Percentiles rank a stretch among this genome's conserved stretches.
Evolutionary conservation across 2,888 invertebrate genomes (phyloP).

Genomic region (Polydesmus complanatus): DNA sequence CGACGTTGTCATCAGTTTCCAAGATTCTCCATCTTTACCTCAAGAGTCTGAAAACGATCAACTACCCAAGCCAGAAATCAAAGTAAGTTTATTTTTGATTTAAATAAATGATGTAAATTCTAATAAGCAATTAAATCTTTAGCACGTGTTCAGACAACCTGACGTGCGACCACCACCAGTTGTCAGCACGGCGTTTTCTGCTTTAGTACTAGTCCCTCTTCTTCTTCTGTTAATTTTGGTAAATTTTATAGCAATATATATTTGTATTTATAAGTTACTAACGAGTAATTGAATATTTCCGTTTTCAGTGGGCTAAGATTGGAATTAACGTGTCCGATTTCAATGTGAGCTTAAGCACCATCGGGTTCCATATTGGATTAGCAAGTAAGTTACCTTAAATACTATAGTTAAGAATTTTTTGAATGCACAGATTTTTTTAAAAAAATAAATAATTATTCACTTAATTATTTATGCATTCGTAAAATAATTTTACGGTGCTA

Average conservation of each 20-base stretch:
- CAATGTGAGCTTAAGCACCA: slow-evolving; percentile 58
- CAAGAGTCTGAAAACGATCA: slow-evolving; percentile 25
- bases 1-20: slow-evolving; percentile 57
- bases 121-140: slow-evolving; percentile 5
- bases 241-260: slow-evolving; percentile 24
- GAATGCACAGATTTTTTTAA: background rate
- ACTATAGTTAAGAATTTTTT: no score
- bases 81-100: slow-evolving; percentile 32
- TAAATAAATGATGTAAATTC: background rate
- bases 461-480: background rate
- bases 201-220: slow-evolving; percentile 64
- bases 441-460: background rate
- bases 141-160: slow-evolving; percentile 77
- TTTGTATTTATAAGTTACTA: background rate
- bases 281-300: no score
- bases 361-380: slow-evolving; percentile 79
- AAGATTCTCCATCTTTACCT: slow-evolving; percentile 35
- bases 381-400: slow-evolving; percentile 43
- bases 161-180: slow-evolving; percentile 78
- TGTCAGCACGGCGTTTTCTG: slow-evolving; percentile 83
- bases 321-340: slow-evolving; percentile 76
- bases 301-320: slow-evolving; percentile 59
- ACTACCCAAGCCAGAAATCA: slow-evolving; percentile 45
- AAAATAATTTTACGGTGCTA: background rate
- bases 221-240: slow-evolving; percentile 61